A percentile compares a stretch with the other conserved stretches of the same genome.
phyloP scores from a whole-genome alignment of 2,888 invertebrate genomes.

The Argyresthia goedartella region DNA sequence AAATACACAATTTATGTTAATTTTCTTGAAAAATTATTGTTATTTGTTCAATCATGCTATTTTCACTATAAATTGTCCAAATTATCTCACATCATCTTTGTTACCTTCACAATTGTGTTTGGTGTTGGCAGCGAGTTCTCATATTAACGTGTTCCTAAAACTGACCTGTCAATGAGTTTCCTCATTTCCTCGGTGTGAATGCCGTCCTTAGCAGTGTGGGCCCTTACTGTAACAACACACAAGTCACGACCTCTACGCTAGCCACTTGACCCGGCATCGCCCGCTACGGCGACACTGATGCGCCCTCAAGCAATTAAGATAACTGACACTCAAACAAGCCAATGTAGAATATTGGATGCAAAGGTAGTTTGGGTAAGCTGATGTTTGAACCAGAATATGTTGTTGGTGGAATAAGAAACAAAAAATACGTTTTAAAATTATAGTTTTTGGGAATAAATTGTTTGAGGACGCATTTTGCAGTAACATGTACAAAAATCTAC shows the following conservation, averaged over 20 bases:
- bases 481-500: slow-evolving; percentile 59
- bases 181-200: slow-evolving; percentile 97
- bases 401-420: too few species aligned
- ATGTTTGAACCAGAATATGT: too few species aligned
- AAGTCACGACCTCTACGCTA: slow-evolving; percentile 62
- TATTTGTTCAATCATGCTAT: too few species aligned
- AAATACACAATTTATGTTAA: too few species aligned
- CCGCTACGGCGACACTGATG: slow-evolving; percentile 31
- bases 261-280: slow-evolving; percentile 43
- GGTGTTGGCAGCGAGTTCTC: too few species aligned
- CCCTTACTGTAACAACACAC: slow-evolving; percentile 74
- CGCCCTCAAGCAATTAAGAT: slow-evolving; percentile 18
- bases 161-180: slow-evolving; percentile 97
- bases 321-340: neutral
- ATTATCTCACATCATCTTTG: too few species aligned
- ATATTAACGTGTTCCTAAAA: slow-evolving; percentile 24
- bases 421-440: too few species aligned
- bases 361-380: slow-evolving; percentile 10
- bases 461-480: slow-evolving; percentile 26
- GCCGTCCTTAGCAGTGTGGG: slow-evolving; percentile 87
- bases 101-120: too few species aligned
- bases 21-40: too few species aligned
- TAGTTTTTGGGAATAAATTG: too few species aligned
- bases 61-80: too few species aligned
- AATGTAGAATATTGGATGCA: slow-evolving; percentile 15